Base-by-base conservation (phyloP, 2,113 vertebrate species). In the Monopterus albus region DNA sequence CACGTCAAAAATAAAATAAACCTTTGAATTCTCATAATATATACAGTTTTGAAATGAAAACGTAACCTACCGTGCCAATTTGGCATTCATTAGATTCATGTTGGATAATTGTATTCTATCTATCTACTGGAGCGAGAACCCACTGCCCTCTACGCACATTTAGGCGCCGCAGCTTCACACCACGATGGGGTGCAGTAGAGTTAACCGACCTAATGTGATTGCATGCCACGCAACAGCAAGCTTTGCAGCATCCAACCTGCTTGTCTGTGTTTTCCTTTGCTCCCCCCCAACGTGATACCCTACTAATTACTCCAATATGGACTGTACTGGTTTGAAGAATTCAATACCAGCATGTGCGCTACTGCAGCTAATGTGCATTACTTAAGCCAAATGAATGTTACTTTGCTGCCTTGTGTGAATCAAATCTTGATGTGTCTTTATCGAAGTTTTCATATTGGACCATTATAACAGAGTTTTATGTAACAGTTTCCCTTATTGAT, bases 261-360 rank as follows among this genome's bases (percentile, higher is more conserved):
- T 66, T 47, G 62, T 62, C 53, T 28, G 61, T 58, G 26, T 56
- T 25, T 28, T 33, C 26, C 42, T 57, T 43, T 46, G 89, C 85
- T 86, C 89, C 88, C n/a, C 73, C 74, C 92, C 18, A 82, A 89
- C 79, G 92, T 64, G 64, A 25, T 49, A 61, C 46, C 6, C 50
- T 2, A 39, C 31, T 43, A 72, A 78, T 60, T 28, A 75, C 75
- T 64, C 38, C 52, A 65, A 39, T 20, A 45, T 33, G 29, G 26
- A 18, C 45, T 63, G 11, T 21, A 38, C 36, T 38, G 59, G 20
- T 51, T 45, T 49, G 31, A 46, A 67, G 46, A 51, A 53, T 55
- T 25, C 36, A 62, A 7, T 0, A 29, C 69, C 61, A 21, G 47
- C 39, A 25, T 58, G 47, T 7, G 8, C 6, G 8, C 7, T 43